A percentile compares a stretch with the other conserved stretches of the same genome.
Evolutionary conservation across 2,797 vertebrate genomes (phyloP).

Genomic region (Synanceia verrucosa): DNA sequence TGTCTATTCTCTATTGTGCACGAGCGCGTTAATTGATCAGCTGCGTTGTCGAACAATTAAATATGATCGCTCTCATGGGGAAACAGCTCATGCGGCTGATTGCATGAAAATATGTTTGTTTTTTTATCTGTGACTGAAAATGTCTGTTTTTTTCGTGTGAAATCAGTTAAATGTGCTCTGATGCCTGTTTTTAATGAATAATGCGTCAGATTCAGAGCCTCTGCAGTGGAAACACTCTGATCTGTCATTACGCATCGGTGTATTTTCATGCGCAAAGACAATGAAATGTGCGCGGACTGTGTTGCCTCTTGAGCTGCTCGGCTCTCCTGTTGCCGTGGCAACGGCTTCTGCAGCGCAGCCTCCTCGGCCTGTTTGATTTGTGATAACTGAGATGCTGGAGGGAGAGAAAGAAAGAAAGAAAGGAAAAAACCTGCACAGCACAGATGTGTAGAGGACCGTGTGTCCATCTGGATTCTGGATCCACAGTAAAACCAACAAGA

Average conservation of each 20-base stretch:
- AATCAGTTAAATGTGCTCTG: background rate
- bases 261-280: slow-evolving; percentile 67
- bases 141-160: background rate
- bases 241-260: slow-evolving; percentile 27
- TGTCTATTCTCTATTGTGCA: slow-evolving; percentile 4
- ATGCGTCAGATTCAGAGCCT: background rate
- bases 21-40: background rate
- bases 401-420: background rate
- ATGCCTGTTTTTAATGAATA: background rate
- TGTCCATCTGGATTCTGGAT: slow-evolving; percentile 8
- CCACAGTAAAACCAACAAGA: too few species aligned
- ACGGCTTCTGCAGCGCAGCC: slow-evolving; percentile 90
- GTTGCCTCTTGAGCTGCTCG: slow-evolving; percentile 81
- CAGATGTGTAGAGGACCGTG: too few species aligned
- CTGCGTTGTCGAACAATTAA: slow-evolving; percentile 5
- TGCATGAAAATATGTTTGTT: background rate
- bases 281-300: slow-evolving; percentile 50
- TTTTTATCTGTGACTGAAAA: background rate
- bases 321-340: slow-evolving; percentile 90
- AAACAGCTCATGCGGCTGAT: background rate
- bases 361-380: slow-evolving; percentile 75
- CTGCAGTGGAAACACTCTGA: background rate
- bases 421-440: slow-evolving; percentile 12
- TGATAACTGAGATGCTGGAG: slow-evolving; percentile 67
- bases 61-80: background rate